These are phyloP conservation scores for Leptinotarsa defecta DNA, from an alignment of 1,140 invertebrate genomes.

Conservation along the genomic window DNA sequence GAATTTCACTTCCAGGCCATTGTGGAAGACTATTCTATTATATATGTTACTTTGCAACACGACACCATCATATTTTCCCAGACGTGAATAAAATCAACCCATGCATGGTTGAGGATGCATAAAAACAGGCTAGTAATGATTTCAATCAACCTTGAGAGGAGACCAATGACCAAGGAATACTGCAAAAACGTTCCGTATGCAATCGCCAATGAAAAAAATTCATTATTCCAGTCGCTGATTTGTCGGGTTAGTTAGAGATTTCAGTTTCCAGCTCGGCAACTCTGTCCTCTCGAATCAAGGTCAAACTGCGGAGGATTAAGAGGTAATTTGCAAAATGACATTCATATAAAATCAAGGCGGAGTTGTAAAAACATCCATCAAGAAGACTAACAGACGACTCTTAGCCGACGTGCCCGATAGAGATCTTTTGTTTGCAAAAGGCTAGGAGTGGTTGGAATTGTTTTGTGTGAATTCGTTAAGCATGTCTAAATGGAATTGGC, in stretches of 20 bases:
- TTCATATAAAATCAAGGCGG: slow-evolving; percentile 6
- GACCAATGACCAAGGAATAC: too few species aligned
- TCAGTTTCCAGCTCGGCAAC: neutral
- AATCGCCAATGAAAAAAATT: too few species aligned
- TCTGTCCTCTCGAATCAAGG: neutral
- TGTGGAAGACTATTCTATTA: too few species aligned
- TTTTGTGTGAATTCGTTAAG: neutral
- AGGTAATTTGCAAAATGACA: neutral
- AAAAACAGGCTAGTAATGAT: too few species aligned
- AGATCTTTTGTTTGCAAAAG: slow-evolving; percentile 8
- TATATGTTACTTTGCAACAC: too few species aligned
- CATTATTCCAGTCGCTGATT: neutral
- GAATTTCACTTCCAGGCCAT: too few species aligned
- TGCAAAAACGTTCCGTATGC: too few species aligned
- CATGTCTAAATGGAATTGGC: neutral
- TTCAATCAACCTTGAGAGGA: too few species aligned
- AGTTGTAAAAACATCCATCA: neutral
- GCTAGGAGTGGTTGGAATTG: slow-evolving; percentile 1
- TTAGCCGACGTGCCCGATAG: neutral
- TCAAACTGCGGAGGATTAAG: neutral
- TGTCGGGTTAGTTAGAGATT: neutral
- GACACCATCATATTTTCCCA: too few species aligned
- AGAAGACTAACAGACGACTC: neutral
- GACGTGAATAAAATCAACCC: too few species aligned
- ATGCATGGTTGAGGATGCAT: too few species aligned